Percentiles rank a stretch among this genome's conserved stretches.
Evolutionary conservation across 2,113 vertebrate species (phyloP).

Genomic region (Vicugna pacos): DNA sequence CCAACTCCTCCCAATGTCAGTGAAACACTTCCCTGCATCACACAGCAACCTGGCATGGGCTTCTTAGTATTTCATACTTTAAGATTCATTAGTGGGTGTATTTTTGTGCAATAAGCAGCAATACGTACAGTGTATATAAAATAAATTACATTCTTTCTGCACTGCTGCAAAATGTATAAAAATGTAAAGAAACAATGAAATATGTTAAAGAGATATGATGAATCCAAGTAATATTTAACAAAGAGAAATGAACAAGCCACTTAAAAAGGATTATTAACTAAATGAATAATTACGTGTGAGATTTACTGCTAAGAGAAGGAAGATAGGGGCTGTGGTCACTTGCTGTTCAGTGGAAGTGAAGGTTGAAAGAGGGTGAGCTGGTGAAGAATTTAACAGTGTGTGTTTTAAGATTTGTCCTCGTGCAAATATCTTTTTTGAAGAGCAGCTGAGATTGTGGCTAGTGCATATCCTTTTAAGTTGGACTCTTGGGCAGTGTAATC

Average conservation of each 20-base stretch:
- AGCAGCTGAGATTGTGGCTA: neutral
- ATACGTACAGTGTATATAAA: neutral
- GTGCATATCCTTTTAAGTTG: neutral
- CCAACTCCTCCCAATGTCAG: neutral
- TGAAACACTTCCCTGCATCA: neutral
- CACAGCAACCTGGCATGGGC: neutral
- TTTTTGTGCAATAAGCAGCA: neutral
- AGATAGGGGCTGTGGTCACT: neutral
- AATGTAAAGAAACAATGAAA: neutral
- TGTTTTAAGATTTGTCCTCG: neutral
- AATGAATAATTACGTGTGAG: neutral
- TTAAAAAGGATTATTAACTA: neutral
- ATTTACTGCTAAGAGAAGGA: neutral
- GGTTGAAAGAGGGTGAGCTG: neutral
- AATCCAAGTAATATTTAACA: neutral
- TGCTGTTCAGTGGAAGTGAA: neutral
- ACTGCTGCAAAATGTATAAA: neutral
- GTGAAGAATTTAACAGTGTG: neutral
- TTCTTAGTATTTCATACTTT: neutral
- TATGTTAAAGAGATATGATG: neutral
- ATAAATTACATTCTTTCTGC: neutral
- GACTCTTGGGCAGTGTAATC: neutral
- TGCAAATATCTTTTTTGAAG: neutral
- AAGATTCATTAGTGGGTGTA: neutral
- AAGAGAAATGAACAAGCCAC: neutral